Evolutionary conservation across 2,888 invertebrate genomes (phyloP), one percentile per base, ranked within the genome.

Genomic region (Tineola bisselliella): DNA sequence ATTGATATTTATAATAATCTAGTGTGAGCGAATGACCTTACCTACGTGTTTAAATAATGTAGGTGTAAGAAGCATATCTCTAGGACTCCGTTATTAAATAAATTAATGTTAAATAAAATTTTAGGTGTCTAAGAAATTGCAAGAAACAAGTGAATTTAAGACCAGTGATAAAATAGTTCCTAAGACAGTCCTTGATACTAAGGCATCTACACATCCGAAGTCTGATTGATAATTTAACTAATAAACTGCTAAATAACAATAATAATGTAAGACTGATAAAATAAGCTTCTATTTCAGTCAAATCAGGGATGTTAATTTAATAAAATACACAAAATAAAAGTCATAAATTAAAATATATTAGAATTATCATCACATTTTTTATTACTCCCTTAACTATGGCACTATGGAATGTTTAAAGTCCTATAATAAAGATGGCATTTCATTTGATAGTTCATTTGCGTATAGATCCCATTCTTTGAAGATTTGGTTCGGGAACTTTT

Each of bases 401-500:
- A 58, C 58, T 58, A 58, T 58, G 58, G 58, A 58, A 58, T 58
- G 58, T 58, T 19, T 25, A 15, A 17, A 48, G 13, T 48, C 6
- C 48, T 13, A 48, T 48, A 48, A 13, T 48, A 48, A 10, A 15
- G 15, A 48, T 48, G 48, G 48, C 15, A 15, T n/a, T 38, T n/a
- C 1, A 3, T 12, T 38, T 25, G 25, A 38, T n/a, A 48, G 13
- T 48, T 48, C 13, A 17, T 48, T 48, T 48, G 10, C 54, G 18
- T 8, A 54, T 25, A 25, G 54, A 54, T 54, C 54, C 54, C 18
- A 65, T 65, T 63, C 76, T 67, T 63, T 66, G 72, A 15, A 74
- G 63, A 58, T 69, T 76, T 2, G 80, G 75, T 62, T 84, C 84
- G 10, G 80, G 79, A 63, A 86, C 82, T 72, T 80, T 83, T 17